Percentiles rank a stretch among this genome's conserved stretches.
These are phyloP conservation scores for Acleris laterana DNA, from an alignment of 2,888 invertebrate genomes.

Conservation along the genomic window DNA sequence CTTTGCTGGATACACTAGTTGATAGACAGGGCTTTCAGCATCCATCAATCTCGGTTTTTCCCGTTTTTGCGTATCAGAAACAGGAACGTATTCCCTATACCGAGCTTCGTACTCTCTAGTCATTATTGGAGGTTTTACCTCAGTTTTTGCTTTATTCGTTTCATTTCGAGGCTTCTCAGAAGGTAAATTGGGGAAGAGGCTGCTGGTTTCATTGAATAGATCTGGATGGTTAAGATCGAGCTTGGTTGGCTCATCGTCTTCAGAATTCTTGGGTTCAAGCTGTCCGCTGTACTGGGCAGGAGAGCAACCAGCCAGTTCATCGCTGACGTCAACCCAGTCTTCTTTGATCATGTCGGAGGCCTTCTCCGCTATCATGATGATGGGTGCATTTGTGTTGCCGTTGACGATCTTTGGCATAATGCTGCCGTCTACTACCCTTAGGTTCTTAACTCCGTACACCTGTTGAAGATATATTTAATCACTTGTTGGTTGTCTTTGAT, in stretches of 20 bases:
- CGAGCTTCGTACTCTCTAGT: constrained; percentile 32
- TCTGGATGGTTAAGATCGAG: constrained; percentile 41
- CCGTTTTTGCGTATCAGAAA: constrained; percentile 5
- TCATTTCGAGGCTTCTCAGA: constrained; percentile 35
- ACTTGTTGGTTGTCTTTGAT: neutral
- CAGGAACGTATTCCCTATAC: constrained; percentile 7
- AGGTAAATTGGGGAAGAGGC: constrained; percentile 58
- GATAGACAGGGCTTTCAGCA: constrained; percentile 15
- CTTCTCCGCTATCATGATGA: constrained; percentile 93
- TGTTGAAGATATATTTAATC: constrained; percentile 48
- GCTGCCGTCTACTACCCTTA: constrained; percentile 92
- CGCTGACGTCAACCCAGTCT: constrained; percentile 82
- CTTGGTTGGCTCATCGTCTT: constrained; percentile 44
- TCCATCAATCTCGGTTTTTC: constrained; percentile 1
- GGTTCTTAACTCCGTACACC: constrained; percentile 87
- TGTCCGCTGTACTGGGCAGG: constrained; percentile 40
- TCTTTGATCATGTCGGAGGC: constrained; percentile 92
- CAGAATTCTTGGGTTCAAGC: constrained; percentile 44
- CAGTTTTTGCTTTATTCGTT: constrained; percentile 16
- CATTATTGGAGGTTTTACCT: constrained; percentile 6
- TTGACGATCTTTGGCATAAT: constrained; percentile 92
- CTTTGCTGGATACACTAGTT: constrained; percentile 29
- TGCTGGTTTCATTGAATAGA: constrained; percentile 65
- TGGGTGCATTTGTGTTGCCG: constrained; percentile 93
- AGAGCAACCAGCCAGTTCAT: constrained; percentile 45